Percentiles rank a stretch among this genome's conserved stretches.
Evolutionary conservation across 2,888 invertebrate species (phyloP).

Genomic region (Perizoma flavofasciatum): DNA sequence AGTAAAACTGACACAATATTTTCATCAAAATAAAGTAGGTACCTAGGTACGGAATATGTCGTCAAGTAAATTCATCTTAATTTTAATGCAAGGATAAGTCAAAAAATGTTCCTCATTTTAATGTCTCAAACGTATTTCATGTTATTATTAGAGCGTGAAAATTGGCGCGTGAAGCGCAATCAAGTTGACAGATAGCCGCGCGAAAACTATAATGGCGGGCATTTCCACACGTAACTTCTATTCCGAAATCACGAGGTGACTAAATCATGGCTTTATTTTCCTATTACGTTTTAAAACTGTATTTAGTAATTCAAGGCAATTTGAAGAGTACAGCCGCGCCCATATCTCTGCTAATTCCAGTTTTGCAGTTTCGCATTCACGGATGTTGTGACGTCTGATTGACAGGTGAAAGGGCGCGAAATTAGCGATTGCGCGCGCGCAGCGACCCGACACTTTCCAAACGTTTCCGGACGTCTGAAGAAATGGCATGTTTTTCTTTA

Average conservation of each 20-base stretch:
- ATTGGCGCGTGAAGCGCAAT: slow-evolving; percentile 54
- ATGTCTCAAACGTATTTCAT: slow-evolving; percentile 45
- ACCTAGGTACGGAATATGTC: no score
- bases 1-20: no score
- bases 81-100: no score
- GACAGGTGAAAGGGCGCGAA: slow-evolving; percentile 81
- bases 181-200: slow-evolving; percentile 65
- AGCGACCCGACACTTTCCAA: slow-evolving; percentile 44
- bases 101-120: slow-evolving; percentile 42
- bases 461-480: slow-evolving; percentile 36
- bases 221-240: slow-evolving; percentile 55
- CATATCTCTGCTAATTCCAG: slow-evolving; percentile 61
- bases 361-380: slow-evolving; percentile 55
- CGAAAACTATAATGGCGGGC: slow-evolving; percentile 61
- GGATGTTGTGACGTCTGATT: slow-evolving; percentile 69
- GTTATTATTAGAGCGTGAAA: slow-evolving; percentile 32
- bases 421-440: slow-evolving; percentile 59
- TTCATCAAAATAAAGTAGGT: no score
- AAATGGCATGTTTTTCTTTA: slow-evolving; percentile 46
- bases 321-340: slow-evolving; percentile 45
- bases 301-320: slow-evolving; percentile 50
- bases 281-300: slow-evolving; percentile 43
- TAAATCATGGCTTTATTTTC: slow-evolving; percentile 65
- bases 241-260: slow-evolving; percentile 48
- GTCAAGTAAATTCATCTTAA: no score